phyloP scores from a whole-genome alignment of 2,797 vertebrate genomes.

The Sebastes kiyomatsui region DNA sequence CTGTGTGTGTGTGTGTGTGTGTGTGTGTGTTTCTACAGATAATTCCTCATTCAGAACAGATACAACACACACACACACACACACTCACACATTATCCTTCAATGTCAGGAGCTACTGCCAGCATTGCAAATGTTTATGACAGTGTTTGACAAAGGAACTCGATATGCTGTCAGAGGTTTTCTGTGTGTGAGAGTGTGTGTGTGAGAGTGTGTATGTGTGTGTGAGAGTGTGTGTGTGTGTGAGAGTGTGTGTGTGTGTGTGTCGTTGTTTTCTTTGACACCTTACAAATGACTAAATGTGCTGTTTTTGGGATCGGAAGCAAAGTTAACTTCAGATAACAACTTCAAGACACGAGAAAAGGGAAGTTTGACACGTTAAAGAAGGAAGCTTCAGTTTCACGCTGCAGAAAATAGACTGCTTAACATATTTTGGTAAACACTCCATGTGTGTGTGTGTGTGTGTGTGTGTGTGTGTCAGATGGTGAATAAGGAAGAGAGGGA shows the following conservation, averaged over 20 bases:
- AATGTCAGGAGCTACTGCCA: slow-evolving; percentile 13
- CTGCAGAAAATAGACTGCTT: slow-evolving; percentile 46
- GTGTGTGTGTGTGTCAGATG: neutral
- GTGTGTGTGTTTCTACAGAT: too few species aligned
- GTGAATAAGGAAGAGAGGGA: neutral
- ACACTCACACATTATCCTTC: neutral
- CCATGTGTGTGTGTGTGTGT: neutral
- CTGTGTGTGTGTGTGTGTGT: too few species aligned
- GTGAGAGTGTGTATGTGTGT: too few species aligned
- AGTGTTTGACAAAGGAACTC: slow-evolving; percentile 14
- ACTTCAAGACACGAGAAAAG: neutral
- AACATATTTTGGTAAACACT: slow-evolving; percentile 32
- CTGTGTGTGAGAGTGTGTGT: neutral
- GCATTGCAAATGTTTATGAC: slow-evolving; percentile 27
- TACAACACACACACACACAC: neutral
- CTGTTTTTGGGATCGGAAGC: neutral
- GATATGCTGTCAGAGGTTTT: slow-evolving; percentile 5
- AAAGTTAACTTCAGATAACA: slow-evolving; percentile 15
- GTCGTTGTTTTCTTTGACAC: neutral
- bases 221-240: neutral
- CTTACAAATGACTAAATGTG: slow-evolving; percentile 21
- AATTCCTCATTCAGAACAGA: neutral
- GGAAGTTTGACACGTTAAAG: slow-evolving; percentile 11
- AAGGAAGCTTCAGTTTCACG: neutral
- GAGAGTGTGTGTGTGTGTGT: neutral